Base-by-base conservation (phyloP, 2,888 invertebrate genomes). In the Melanchra persicariae region DNA sequence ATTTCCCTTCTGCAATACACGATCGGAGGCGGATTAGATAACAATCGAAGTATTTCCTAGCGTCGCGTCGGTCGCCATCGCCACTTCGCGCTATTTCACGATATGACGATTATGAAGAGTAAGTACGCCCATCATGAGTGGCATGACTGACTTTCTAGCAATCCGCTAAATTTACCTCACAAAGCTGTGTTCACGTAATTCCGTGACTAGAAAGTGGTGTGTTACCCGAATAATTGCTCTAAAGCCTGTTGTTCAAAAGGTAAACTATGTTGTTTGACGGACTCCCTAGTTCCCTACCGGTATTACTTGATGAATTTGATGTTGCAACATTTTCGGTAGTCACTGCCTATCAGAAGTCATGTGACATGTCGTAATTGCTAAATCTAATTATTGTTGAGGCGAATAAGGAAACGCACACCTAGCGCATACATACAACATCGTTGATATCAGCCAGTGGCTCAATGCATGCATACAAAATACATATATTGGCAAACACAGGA, bases 171-270 rank as follows among this genome's bases (percentile, higher is more conserved):
- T 86, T 87, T 88, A 90, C 89, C 85, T 87, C 87, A 89, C 90
- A 90, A 90, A 88, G 85, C 86, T 86, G 85, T 76, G 87, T 88
- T 92, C 89, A 91, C 91, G 93, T 93, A 92, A 92, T 90, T n/a
- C 86, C 89, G 88, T 89, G 91, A 89, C 89, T 91, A 93, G 92
- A 93, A 93, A 93, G 93, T 91, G 79, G 87, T 88, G 81, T 88
- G 87, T 86, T 89, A 91, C 88, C 88, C 82, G 85, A 87, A 87
- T 90, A 91, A 91, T 90, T 88, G 86, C 84, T 87, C 78, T 84
- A 83, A 87, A 86, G 87, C 73, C 83, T 82, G 82, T 83, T 85
- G 84, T 84, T 85, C 77, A 80, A 77, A 84, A 84, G 82, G 77
- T 77, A 78, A 83, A 79, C 77, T 79, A 78, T 81, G 69, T 72